phyloP scores from a whole-genome alignment of 2,113 vertebrate species.

The Sylvilagus bachmani region DNA sequence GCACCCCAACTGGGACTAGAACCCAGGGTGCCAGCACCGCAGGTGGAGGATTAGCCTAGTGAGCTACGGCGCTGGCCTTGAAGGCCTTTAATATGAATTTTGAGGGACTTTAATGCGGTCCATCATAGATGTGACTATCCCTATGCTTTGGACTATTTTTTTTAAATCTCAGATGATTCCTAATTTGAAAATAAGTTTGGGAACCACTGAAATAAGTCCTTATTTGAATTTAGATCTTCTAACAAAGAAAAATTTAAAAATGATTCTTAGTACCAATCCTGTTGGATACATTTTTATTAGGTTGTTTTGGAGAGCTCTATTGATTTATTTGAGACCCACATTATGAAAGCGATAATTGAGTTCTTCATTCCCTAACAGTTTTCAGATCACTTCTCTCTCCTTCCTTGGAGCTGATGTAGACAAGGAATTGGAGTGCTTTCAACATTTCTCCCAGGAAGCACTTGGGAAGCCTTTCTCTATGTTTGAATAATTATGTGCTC shows the following conservation, averaged over 20 bases:
- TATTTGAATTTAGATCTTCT: conserved; percentile 57
- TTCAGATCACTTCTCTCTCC: conserved; percentile 33
- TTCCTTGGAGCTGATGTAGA: conserved; percentile 47
- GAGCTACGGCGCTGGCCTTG: no score
- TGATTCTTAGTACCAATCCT: conserved; percentile 9
- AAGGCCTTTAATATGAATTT: neutral
- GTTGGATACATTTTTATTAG: conserved; percentile 51
- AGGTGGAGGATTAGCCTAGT: no score
- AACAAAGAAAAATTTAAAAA: conserved; percentile 48
- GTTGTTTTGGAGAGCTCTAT: conserved; percentile 39
- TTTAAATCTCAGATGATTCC: conserved; percentile 20
- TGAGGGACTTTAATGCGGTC: neutral
- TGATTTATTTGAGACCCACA: conserved; percentile 54
- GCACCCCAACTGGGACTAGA: no score
- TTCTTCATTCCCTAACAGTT: conserved; percentile 54
- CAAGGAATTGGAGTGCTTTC: conserved; percentile 45
- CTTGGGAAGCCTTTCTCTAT: conserved; percentile 17
- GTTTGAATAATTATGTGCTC: conserved; percentile 28
- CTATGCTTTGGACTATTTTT: conserved; percentile 33
- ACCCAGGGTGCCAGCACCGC: no score
- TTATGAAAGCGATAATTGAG: conserved; percentile 8
- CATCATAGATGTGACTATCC: neutral
- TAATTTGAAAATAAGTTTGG: conserved; percentile 51
- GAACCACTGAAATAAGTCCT: conserved; percentile 25
- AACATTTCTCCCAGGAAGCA: conserved; percentile 49